These are phyloP conservation scores for Rutpela maculata DNA, from an alignment of 2,888 invertebrate species.

Conservation along the genomic window DNA sequence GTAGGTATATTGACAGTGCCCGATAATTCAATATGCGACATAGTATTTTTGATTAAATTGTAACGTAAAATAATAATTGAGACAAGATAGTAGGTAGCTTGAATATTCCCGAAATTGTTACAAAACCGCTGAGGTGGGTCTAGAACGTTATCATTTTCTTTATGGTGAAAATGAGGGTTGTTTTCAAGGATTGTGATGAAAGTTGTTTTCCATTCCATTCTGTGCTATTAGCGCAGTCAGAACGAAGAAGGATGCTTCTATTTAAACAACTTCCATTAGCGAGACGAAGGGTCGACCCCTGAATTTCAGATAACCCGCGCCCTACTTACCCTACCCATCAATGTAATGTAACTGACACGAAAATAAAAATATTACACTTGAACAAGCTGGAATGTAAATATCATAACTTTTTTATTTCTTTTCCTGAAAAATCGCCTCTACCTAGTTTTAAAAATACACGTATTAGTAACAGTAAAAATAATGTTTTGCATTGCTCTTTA, in stretches of 20 bases:
- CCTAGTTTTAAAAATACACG: neutral
- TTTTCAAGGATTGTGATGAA: conserved; percentile 61
- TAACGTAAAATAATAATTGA: conserved; percentile 48
- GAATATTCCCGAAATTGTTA: conserved; percentile 49
- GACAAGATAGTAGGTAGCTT: conserved; percentile 46
- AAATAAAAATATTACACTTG: conserved; percentile 60
- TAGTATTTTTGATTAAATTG: conserved; percentile 22
- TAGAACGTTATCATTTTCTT: conserved; percentile 59
- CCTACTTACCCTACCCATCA: conserved; percentile 54
- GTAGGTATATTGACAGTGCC: neutral
- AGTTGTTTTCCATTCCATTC: conserved; percentile 70
- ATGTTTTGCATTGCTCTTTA: neutral
- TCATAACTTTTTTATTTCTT: conserved; percentile 16
- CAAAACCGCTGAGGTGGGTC: conserved; percentile 48
- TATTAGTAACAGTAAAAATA: neutral
- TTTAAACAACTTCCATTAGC: conserved; percentile 73
- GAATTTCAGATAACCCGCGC: conserved; percentile 56
- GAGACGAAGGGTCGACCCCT: conserved; percentile 57
- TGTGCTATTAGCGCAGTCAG: conserved; percentile 70
- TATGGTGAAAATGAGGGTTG: conserved; percentile 61
- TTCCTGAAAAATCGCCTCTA: neutral
- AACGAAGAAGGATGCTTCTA: conserved; percentile 69
- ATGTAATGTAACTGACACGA: conserved; percentile 59
- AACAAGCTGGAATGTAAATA: conserved; percentile 49
- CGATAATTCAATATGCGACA: conserved; percentile 9